These are phyloP conservation scores for Nomada ruficornis DNA, from an alignment of 2,888 invertebrate genomes.

Conservation along the genomic window DNA sequence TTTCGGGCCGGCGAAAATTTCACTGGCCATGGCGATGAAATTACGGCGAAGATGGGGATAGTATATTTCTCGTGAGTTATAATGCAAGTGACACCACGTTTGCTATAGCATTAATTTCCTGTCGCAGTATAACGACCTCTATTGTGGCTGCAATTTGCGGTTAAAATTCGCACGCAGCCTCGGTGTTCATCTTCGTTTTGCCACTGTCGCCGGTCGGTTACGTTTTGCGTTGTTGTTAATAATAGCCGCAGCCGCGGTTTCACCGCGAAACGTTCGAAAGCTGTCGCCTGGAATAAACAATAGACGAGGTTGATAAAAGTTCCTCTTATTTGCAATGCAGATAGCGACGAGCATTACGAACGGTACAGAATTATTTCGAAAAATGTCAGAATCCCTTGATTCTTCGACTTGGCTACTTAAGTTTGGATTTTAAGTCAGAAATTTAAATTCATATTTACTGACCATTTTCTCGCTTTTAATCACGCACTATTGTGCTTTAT, in stretches of 20 bases:
- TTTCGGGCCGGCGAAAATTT: not conserved
- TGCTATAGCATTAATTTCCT: constrained; percentile 50
- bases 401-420: not conserved
- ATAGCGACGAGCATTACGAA: not conserved
- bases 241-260: constrained; percentile 20
- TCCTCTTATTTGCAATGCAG: constrained; percentile 19
- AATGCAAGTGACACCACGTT: constrained; percentile 41
- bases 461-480: too few species aligned
- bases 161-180: constrained; percentile 48
- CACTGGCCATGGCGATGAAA: not conserved
- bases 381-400: too few species aligned
- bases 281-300: constrained; percentile 38
- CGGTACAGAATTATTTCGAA: not conserved
- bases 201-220: constrained; percentile 41
- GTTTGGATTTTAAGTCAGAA: not conserved
- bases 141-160: constrained; percentile 56
- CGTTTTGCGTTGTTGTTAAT: constrained; percentile 47
- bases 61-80: constrained; percentile 37
- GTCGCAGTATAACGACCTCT: constrained; percentile 40
- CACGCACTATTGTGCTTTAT: too few species aligned
- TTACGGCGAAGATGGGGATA: constrained; percentile 22
- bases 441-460: too few species aligned
- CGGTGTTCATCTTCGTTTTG: constrained; percentile 52
- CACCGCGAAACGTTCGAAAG: constrained; percentile 35
- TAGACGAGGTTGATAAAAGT: not conserved